Evolutionary conservation across 2,797 vertebrate species (phyloP), one percentile per base, ranked within the genome.

Genomic region (Adrianichthys oophorus): DNA sequence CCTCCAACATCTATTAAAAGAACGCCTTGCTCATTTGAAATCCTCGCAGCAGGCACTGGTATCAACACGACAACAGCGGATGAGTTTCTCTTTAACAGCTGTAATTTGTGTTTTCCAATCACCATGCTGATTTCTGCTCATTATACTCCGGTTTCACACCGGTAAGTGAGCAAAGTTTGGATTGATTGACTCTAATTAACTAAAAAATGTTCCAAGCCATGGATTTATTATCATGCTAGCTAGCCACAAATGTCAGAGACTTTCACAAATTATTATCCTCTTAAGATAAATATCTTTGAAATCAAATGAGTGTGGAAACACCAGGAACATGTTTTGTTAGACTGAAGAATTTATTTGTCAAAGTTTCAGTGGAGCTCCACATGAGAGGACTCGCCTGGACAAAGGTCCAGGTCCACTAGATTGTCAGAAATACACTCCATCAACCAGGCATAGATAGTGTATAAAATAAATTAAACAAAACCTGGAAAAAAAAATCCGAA

Each of bases 131-230:
- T 95, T 98, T 96, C 95, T 95, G 94, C 96, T 99, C 97, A 99
- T 99, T 99, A 98, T 98, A 95, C 95, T 95, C 94, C 93, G 96
- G 96, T 97, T 97, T 97, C 96, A 98, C 97, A 97, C 96, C 95
- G 97, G 95, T 98, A 98, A 97, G 95, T 98, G 96, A 96, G 95
- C 95, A 96, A 97, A 98, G 95, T 98, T 98, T 97, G 97, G 97
- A 98, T 98, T 98, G 97, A 99, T 98, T 98, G 97, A 99, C 96
- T 99, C 96, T 98, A 99, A 99, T 99, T 99, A 99, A 98, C 96
- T 96, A 97, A 98, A 98, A 97, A 95, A 95, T 95, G 95, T 99
- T 98, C 96, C 95, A 94, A 96, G 95, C 95, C 94, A 95, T 92
- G 94, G 95, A 94, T 98, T 95, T 95, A 96, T 98, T 98, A 97